These are phyloP conservation scores for Andrena marginata DNA, from an alignment of 2,888 invertebrate genomes.

Conservation along the genomic window DNA sequence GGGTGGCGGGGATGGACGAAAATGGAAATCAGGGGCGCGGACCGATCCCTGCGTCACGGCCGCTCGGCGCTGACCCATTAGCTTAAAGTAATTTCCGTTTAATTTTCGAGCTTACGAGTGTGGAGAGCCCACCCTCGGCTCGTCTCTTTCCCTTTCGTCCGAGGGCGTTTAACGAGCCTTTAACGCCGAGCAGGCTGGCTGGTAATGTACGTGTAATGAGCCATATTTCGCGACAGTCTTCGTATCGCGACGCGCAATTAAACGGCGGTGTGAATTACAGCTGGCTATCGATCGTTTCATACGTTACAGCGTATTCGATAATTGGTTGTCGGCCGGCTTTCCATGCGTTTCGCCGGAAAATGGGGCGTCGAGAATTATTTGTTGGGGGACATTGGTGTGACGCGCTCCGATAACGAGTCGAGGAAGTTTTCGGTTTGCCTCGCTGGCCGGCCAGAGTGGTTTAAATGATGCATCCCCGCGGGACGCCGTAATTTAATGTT, in stretches of 20 bases:
- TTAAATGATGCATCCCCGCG: background rate
- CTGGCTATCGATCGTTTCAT: background rate
- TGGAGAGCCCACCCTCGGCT: background rate
- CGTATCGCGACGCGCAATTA: slow-evolving; percentile 10
- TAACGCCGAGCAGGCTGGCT: slow-evolving; percentile 60
- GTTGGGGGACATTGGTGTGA: background rate
- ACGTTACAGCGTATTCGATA: slow-evolving; percentile 20
- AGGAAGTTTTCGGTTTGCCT: slow-evolving; percentile 18
- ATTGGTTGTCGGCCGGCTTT: slow-evolving; percentile 7
- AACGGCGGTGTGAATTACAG: slow-evolving; percentile 1
- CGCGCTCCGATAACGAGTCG: slow-evolving; percentile 20
- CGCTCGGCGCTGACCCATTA: slow-evolving; percentile 69
- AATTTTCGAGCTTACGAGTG: slow-evolving; percentile 65
- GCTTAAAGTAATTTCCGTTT: slow-evolving; percentile 76
- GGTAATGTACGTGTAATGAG: slow-evolving; percentile 67
- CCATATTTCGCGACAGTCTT: slow-evolving; percentile 41
- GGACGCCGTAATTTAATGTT: slow-evolving; percentile 3
- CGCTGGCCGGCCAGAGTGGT: slow-evolving; percentile 5
- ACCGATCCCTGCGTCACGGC: slow-evolving; percentile 41
- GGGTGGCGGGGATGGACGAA: slow-evolving; percentile 4
- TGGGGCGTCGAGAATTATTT: slow-evolving; percentile 27
- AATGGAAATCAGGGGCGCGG: slow-evolving; percentile 53
- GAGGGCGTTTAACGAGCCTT: slow-evolving; percentile 68
- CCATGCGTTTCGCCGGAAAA: slow-evolving; percentile 8
- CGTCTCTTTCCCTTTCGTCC: slow-evolving; percentile 7